phyloP scores from a whole-genome alignment of 2,113 vertebrate genomes.

The Oenanthe oenanthe region DNA sequence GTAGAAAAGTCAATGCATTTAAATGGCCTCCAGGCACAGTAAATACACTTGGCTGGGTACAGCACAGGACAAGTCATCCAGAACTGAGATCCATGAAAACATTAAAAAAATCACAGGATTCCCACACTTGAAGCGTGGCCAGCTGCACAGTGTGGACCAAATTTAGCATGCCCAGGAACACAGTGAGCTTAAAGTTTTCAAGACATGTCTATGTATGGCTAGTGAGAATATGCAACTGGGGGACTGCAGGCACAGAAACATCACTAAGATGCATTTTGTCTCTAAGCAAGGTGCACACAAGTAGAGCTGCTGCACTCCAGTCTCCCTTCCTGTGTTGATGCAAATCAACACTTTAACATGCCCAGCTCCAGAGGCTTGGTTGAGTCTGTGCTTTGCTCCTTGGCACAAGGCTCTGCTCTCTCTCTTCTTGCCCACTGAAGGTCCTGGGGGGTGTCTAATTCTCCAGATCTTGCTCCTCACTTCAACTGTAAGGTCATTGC shows the following conservation, averaged over 20 bases:
- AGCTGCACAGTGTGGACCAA: background rate
- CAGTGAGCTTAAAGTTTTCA: background rate
- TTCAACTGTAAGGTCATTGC: background rate
- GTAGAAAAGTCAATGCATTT: background rate
- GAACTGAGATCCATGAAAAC: background rate
- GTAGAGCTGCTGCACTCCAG: background rate
- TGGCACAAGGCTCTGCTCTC: background rate
- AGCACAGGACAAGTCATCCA: background rate
- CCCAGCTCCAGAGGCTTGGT: accelerated
- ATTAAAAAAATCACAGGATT: background rate
- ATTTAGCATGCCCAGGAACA: background rate
- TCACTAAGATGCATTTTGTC: background rate
- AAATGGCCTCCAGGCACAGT: background rate
- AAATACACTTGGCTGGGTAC: background rate
- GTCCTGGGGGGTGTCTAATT: background rate
- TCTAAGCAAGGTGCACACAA: background rate
- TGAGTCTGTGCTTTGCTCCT: background rate
- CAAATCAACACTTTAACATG: background rate
- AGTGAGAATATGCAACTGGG: background rate
- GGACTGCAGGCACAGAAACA: background rate
- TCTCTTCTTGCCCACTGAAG: background rate
- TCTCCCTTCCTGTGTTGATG: background rate
- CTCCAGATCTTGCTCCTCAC: background rate
- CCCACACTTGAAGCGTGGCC: background rate
- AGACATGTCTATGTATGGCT: background rate